Percentiles rank a stretch among this genome's conserved stretches.
Evolutionary conservation across 2,888 invertebrate species (phyloP).

Genomic region (Proisotoma minuta): DNA sequence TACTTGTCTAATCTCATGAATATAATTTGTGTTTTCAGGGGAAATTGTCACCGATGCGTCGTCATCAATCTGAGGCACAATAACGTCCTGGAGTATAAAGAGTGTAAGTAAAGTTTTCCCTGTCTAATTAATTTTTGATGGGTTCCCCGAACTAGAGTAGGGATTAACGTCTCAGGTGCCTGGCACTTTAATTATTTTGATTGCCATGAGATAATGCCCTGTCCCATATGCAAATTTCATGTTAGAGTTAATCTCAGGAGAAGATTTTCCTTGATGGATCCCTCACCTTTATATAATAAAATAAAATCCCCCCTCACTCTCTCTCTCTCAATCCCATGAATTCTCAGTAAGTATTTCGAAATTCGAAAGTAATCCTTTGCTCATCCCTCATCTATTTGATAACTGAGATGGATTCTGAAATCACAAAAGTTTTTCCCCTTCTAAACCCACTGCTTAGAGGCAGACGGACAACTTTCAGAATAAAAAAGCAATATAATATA

Average conservation of each 20-base stretch:
- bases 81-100: conserved; percentile 93
- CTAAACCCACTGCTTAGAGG: not conserved
- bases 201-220: too few relatives aligned
- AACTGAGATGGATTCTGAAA: not conserved
- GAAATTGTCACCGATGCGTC: conserved; percentile 84
- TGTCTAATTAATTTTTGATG: too few relatives aligned
- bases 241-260: too few relatives aligned
- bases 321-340: not conserved
- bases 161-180: too few relatives aligned
- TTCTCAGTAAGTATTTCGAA: not conserved
- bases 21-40: conserved; percentile 49
- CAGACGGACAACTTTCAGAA: not conserved
- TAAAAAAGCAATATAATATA: not conserved
- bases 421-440: not conserved
- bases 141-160: too few relatives aligned
- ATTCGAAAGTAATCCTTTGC: not conserved
- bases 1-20: too few relatives aligned
- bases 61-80: conserved; percentile 92
- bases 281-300: too few relatives aligned
- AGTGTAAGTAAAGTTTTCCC: conserved; percentile 76
- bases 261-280: too few relatives aligned
- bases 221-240: too few relatives aligned
- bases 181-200: too few relatives aligned
- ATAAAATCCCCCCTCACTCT: not conserved
- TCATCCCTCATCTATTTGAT: not conserved